phyloP scores from a whole-genome alignment of 2,888 invertebrate genomes.

The Drosophila merina region DNA sequence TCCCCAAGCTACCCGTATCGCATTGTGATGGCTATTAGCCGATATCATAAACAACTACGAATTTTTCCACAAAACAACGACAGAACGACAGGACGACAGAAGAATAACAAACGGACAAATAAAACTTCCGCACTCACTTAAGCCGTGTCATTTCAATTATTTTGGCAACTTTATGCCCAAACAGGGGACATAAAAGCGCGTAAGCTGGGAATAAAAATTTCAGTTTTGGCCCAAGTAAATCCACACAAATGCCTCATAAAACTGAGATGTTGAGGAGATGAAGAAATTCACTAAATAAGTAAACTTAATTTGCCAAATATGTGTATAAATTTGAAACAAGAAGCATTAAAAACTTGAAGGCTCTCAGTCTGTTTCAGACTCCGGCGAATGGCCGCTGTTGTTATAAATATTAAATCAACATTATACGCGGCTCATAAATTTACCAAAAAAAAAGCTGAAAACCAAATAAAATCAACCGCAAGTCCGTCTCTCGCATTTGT shows the following conservation, averaged over 20 bases:
- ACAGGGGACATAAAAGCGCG: slow-evolving; percentile 26
- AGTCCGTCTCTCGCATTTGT: slow-evolving; percentile 26
- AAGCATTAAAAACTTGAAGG: slow-evolving; percentile 50
- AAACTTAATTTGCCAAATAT: slow-evolving; percentile 54
- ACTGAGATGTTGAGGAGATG: slow-evolving; percentile 7
- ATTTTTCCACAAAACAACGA: slow-evolving; percentile 8
- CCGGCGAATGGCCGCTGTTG: slow-evolving; percentile 50
- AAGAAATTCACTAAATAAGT: slow-evolving; percentile 55
- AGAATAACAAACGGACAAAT: slow-evolving; percentile 22
- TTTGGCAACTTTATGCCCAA: slow-evolving; percentile 54
- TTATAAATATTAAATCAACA: slow-evolving; percentile 73
- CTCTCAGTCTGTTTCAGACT: slow-evolving; percentile 9
- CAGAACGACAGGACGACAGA: slow-evolving; percentile 26
- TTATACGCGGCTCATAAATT: slow-evolving; percentile 67
- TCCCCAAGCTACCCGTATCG: background rate
- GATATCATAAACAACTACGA: slow-evolving; percentile 33
- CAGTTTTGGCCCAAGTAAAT: slow-evolving; percentile 17
- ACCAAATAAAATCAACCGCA: slow-evolving; percentile 51
- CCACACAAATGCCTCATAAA: slow-evolving; percentile 18
- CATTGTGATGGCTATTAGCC: slow-evolving; percentile 25
- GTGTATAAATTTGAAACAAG: slow-evolving; percentile 17
- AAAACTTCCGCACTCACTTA: slow-evolving; percentile 40
- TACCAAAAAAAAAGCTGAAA: slow-evolving; percentile 23
- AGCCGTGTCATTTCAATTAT: slow-evolving; percentile 60
- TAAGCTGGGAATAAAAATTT: slow-evolving; percentile 39